These are phyloP conservation scores for Intellagama lesueurii DNA, from an alignment of 2,797 vertebrate species.

Conservation along the genomic window DNA sequence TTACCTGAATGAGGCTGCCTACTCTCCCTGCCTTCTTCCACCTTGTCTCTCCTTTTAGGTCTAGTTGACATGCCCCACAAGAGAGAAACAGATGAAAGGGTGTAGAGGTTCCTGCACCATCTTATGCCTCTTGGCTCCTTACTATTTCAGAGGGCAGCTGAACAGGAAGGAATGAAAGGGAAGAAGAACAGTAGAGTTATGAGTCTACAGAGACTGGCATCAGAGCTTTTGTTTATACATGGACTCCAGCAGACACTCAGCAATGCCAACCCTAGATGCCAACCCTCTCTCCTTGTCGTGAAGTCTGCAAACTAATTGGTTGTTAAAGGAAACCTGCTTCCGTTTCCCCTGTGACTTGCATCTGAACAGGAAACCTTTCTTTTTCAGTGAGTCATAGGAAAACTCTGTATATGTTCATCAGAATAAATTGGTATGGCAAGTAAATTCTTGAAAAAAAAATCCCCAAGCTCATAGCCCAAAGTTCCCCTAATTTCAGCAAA, in stretches of 20 bases:
- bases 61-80: no score
- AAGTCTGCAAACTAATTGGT: conserved; percentile 46
- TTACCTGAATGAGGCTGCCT: no score
- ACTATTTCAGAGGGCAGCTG: no score
- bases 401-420: not conserved
- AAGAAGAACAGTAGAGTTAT: not conserved
- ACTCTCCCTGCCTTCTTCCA: no score
- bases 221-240: not conserved
- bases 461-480: not conserved
- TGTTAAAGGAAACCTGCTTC: conserved; percentile 30
- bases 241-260: conserved; percentile 33
- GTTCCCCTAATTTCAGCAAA: not conserved
- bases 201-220: not conserved
- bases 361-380: conserved; percentile 51
- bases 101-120: not conserved
- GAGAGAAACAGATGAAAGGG: no score
- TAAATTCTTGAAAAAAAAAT: no score
- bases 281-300: not conserved
- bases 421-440: not conserved
- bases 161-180: not conserved
- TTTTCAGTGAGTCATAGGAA: conserved; percentile 57
- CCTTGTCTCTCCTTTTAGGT: no score
- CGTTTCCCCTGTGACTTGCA: not conserved
- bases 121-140: not conserved
- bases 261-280: conserved; percentile 41